Percentiles rank a stretch among this genome's conserved stretches.
phyloP scores from a whole-genome alignment of 2,797 vertebrate genomes.

The Anguilla anguilla region DNA sequence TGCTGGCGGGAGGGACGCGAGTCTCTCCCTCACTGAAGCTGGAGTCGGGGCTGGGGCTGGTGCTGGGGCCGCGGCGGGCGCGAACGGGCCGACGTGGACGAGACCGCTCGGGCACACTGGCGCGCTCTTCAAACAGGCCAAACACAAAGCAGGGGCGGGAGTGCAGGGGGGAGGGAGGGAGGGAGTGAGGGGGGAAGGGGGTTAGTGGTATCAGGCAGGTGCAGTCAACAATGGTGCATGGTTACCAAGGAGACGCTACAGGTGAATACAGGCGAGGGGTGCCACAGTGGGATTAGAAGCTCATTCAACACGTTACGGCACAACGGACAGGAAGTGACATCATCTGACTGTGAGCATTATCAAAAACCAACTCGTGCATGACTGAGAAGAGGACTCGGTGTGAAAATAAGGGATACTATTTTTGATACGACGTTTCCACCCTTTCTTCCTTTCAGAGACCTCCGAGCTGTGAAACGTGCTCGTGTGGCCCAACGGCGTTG shows the following conservation, averaged over 20 bases:
- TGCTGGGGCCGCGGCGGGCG: not conserved
- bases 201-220: slow-evolving; percentile 1
- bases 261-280: not conserved
- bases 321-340: not conserved
- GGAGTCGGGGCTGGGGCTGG: slow-evolving; percentile 35
- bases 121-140: slow-evolving; percentile 69
- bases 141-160: slow-evolving; percentile 69
- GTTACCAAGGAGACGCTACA: not conserved
- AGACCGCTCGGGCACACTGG: slow-evolving; percentile 48
- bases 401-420: not conserved
- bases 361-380: not conserved
- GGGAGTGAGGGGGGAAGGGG: not conserved
- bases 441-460: not conserved
- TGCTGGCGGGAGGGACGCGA: slow-evolving; percentile 46
- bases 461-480: not conserved
- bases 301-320: not conserved
- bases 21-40: slow-evolving; percentile 41
- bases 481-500: not conserved
- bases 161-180: slow-evolving; percentile 21
- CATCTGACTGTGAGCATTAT: not conserved
- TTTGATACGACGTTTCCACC: not conserved
- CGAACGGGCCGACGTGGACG: slow-evolving; percentile 49
- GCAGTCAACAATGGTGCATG: not conserved
- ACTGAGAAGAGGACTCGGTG: not conserved
- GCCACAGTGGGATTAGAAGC: not conserved